Conservation (phyloP, 1,140 invertebrate species). For the Hyphantria cunea region DNA sequence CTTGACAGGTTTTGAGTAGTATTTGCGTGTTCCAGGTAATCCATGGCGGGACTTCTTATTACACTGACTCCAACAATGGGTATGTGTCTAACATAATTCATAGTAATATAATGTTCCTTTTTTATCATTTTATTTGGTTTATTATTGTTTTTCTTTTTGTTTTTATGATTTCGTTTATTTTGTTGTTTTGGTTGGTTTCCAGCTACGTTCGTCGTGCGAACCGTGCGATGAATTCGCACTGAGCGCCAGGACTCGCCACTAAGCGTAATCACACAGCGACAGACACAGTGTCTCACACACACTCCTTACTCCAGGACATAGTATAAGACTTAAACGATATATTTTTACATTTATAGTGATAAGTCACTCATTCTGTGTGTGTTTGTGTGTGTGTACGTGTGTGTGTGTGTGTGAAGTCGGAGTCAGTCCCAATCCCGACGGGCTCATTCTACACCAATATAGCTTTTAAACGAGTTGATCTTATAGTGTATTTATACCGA, state of each 20-base stretch:
- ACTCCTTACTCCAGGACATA: too few relatives aligned
- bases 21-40: conserved; percentile 38
- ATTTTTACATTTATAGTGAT: too few relatives aligned
- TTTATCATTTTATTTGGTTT: background rate
- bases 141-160: conserved; percentile 7
- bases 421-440: too few relatives aligned
- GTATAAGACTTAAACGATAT: too few relatives aligned
- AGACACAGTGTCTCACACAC: background rate
- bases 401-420: too few relatives aligned
- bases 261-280: background rate
- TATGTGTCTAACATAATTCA: conserved; percentile 10
- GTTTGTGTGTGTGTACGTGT: too few relatives aligned
- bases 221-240: conserved; percentile 34
- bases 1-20: too few relatives aligned
- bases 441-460: too few relatives aligned
- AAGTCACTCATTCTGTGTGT: too few relatives aligned
- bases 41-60: conserved; percentile 32
- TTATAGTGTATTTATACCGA: too few relatives aligned
- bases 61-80: conserved; percentile 29
- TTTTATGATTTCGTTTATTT: conserved; percentile 30
- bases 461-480: too few relatives aligned
- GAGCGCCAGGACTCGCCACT: conserved; percentile 8
- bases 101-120: background rate
- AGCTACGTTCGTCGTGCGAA: conserved; percentile 36
- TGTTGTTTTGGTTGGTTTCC: conserved; percentile 45